phyloP scores from a whole-genome alignment of 2,888 invertebrate species.

The Ditula angustiorana region DNA sequence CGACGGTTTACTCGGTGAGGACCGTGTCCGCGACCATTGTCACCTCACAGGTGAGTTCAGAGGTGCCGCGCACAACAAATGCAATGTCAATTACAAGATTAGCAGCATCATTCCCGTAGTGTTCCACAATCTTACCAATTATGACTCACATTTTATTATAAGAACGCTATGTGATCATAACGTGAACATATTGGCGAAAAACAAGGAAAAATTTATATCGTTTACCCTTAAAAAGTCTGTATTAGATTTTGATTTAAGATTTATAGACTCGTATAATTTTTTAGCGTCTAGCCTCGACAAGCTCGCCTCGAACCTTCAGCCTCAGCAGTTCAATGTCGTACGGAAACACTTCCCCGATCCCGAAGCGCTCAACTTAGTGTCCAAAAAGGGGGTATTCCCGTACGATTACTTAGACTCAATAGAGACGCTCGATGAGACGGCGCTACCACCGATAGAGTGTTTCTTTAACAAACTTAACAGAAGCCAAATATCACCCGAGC shows the following conservation, averaged over 20 bases:
- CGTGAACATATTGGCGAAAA: neutral
- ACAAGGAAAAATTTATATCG: slow-evolving; percentile 17
- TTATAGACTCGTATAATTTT: slow-evolving; percentile 42
- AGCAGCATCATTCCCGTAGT: neutral
- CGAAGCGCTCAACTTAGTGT: slow-evolving; percentile 36
- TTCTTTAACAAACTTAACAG: slow-evolving; percentile 42
- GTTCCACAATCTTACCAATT: slow-evolving; percentile 1
- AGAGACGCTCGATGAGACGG: slow-evolving; percentile 37
- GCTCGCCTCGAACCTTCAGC: slow-evolving; percentile 32
- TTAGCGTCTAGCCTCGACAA: slow-evolving; percentile 31
- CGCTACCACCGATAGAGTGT: slow-evolving; percentile 38
- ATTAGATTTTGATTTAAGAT: neutral
- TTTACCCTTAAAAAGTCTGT: neutral
- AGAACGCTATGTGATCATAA: neutral
- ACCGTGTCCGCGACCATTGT: neutral
- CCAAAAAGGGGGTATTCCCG: slow-evolving; percentile 47
- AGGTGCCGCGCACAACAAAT: neutral
- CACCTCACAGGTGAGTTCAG: slow-evolving; percentile 6
- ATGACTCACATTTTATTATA: slow-evolving; percentile 15
- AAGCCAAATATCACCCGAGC: slow-evolving; percentile 35
- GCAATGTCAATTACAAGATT: neutral
- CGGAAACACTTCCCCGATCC: slow-evolving; percentile 22
- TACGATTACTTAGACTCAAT: slow-evolving; percentile 46
- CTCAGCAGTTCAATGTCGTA: slow-evolving; percentile 35
- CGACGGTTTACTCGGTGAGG: neutral